phyloP scores from a whole-genome alignment of 2,797 vertebrate species.

The Mormyrops attenuatus region DNA sequence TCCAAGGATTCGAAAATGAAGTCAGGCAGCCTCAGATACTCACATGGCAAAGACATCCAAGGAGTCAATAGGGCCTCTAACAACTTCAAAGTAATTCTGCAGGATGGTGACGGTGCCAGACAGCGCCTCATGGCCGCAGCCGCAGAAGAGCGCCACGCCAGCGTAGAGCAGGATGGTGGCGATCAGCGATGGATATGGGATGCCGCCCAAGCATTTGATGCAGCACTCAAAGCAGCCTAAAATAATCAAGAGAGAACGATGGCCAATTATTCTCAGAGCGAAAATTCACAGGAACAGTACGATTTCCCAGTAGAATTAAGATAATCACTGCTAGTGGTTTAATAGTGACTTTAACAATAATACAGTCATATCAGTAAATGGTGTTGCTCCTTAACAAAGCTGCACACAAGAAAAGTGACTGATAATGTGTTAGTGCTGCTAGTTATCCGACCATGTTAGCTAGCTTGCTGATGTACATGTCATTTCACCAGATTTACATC shows the following conservation, averaged over 20 bases:
- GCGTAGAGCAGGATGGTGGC: constrained; percentile 95
- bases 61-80: constrained; percentile 80
- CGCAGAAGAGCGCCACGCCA: constrained; percentile 93
- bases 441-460: not conserved
- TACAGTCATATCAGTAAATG: not conserved
- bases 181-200: constrained; percentile 91
- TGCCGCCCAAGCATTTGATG: constrained; percentile 94
- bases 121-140: constrained; percentile 93
- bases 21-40: constrained; percentile 43
- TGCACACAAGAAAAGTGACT: not conserved
- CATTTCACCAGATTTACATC: not conserved
- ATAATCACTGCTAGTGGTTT: not conserved
- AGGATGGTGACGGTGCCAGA: constrained; percentile 94
- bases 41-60: constrained; percentile 97
- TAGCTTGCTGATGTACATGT: not conserved
- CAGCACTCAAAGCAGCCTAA: constrained; percentile 95
- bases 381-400: not conserved
- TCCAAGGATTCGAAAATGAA: not conserved
- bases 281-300: not conserved
- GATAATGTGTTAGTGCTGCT: not conserved
- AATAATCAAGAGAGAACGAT: not conserved
- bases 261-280: not conserved
- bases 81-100: constrained; percentile 96
- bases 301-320: not conserved
- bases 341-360: not conserved